Evolutionary conservation across 2,888 invertebrate genomes (phyloP), one percentile per base, ranked within the genome.

Genomic region (Litoditis marina): DNA sequence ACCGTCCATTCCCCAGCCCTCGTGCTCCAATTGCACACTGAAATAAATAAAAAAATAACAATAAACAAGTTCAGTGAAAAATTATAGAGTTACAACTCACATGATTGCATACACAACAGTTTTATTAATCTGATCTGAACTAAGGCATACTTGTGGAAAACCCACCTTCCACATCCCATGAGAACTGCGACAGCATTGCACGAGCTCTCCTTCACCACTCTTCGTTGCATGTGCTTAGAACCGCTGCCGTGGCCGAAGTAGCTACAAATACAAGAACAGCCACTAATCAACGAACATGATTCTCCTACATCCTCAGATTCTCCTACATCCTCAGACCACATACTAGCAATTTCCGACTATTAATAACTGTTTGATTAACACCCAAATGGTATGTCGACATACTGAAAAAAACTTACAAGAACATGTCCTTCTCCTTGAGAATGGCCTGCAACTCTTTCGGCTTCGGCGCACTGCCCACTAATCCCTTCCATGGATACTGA

Each of bases 151-250:
- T n/a, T n/a, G n/a, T n/a, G 31, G 6, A n/a, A 16, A 16, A 13
- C 4, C 16, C 47, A 76, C 75, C 75, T 79, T 32, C 75, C 68
- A 54, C 80, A 80, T 13, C 80, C 80, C 79, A 80, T 80, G 28
- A 80, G 63, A 16, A 80, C 39, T 27, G 67, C 68, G 47, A 78
- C 74, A 0, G 80, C 78, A 36, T 71, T 71, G 54, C 78, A 78
- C 31, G 65, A 69, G n/a, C 64, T 67, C 28, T 76, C 63, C 46
- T 77, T 74, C 44, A 80, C 67, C 2, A 59, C 49, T 2, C 52
- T 52, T 44, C 74, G 58, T n/a, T 62, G 44, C 46, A 71, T 51
- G 19, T 66, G 58, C 30, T 63, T 52, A 2, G 68, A 66, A 11
- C 74, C 74, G 34, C 65, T 66, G 25, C 74, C 74, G 31, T 74